These are phyloP conservation scores for Athalia rosae DNA, from an alignment of 2,888 invertebrate genomes.

Conservation along the genomic window DNA sequence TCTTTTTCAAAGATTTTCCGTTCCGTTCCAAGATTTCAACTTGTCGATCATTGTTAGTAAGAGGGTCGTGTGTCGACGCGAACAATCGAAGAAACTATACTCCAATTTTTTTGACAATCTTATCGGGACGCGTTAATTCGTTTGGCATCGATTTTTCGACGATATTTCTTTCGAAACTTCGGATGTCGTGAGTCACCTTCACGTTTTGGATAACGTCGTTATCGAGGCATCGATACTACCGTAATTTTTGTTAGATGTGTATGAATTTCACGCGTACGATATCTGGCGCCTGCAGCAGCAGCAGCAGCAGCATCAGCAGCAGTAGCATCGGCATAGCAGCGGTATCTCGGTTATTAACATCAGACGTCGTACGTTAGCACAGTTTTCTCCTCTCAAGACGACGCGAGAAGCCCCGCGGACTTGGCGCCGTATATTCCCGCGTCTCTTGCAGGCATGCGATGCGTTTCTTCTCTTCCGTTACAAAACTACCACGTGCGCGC, in stretches of 20 bases:
- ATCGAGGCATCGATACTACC: background rate
- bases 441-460: background rate
- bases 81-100: no score
- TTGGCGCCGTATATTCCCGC: background rate
- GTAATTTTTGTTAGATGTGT: constrained; percentile 1
- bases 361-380: constrained; percentile 52
- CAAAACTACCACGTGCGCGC: no score
- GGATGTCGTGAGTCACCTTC: background rate
- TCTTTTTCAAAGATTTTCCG: no score
- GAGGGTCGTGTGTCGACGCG: background rate
- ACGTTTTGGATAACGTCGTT: background rate
- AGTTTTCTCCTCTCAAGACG: constrained; percentile 54
- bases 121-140: background rate
- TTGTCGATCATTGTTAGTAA: background rate
- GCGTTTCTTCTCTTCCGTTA: no score
- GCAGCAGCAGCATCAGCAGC: background rate
- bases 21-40: no score
- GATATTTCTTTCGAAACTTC: constrained; percentile 6
- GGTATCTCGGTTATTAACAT: constrained; percentile 11
- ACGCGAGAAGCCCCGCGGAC: background rate
- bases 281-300: constrained; percentile 39
- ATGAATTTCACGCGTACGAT: constrained; percentile 29
- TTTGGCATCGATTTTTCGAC: background rate
- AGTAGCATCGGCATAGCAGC: no score
- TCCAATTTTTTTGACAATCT: background rate